These are phyloP conservation scores for Labrus mixtus DNA, from an alignment of 2,113 vertebrate genomes.

Conservation along the genomic window DNA sequence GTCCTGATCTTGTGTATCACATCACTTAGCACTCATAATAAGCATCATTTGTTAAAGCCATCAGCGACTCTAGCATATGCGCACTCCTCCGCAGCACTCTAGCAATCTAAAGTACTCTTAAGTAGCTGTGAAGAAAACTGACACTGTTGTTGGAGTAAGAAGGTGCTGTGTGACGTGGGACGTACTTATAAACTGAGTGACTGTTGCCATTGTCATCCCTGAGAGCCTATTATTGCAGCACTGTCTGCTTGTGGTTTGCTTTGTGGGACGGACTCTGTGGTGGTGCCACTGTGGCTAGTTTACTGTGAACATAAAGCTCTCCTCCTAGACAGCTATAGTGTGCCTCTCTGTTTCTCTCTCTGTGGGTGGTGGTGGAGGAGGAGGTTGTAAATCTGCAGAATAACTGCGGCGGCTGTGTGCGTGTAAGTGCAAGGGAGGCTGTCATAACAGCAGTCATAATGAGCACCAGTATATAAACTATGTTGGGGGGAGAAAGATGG, in stretches of 20 bases:
- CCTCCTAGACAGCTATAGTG: conserved; percentile 53
- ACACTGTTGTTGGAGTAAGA: conserved; percentile 14
- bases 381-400: conserved; percentile 60
- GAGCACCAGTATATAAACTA: conserved; percentile 68
- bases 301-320: conserved; percentile 53
- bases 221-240: conserved; percentile 35
- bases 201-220: conserved; percentile 52
- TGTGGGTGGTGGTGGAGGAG: conserved; percentile 34
- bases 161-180: conserved; percentile 8
- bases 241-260: conserved; percentile 42
- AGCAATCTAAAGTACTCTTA: conserved; percentile 15
- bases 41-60: conserved; percentile 19
- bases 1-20: conserved; percentile 1
- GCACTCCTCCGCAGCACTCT: background rate
- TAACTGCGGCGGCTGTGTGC: conserved; percentile 47
- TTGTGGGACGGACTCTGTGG: conserved; percentile 20
- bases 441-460: conserved; percentile 74
- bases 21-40: conserved; percentile 20
- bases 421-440: conserved; percentile 58
- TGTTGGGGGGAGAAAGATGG: conserved; percentile 14
- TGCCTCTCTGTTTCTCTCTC: conserved; percentile 25
- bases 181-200: conserved; percentile 40
- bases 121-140: conserved; percentile 16
- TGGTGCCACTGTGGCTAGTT: conserved; percentile 49
- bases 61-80: conserved; percentile 5